phyloP scores from a whole-genome alignment of 2,888 invertebrate species.

The Neoitamus cyanurus region DNA sequence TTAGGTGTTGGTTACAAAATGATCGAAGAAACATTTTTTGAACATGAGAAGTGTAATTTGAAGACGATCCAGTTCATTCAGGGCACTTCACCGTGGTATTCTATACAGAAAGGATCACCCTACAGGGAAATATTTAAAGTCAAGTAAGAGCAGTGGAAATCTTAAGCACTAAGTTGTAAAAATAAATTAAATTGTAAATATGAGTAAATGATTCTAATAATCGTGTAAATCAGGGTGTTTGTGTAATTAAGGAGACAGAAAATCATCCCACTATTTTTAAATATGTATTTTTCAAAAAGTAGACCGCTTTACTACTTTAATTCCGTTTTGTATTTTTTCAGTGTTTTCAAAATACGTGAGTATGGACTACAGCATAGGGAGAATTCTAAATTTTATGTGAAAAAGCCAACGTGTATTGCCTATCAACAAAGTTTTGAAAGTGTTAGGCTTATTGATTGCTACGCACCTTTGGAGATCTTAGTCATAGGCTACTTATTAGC shows the following conservation, averaged over 20 bases:
- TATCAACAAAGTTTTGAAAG: slow-evolving; percentile 67
- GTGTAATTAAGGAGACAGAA: too few species aligned
- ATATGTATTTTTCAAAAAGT: too few species aligned
- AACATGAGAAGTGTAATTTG: slow-evolving; percentile 57
- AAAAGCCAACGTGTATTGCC: slow-evolving; percentile 66
- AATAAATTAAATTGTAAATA: too few species aligned
- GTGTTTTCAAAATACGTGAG: slow-evolving; percentile 66
- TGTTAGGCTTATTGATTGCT: slow-evolving; percentile 67
- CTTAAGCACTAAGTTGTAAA: background rate
- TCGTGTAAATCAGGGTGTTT: too few species aligned
- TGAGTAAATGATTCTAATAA: too few species aligned
- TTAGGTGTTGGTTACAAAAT: slow-evolving; percentile 52
- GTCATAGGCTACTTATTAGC: slow-evolving; percentile 43
- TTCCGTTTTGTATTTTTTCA: slow-evolving; percentile 54
- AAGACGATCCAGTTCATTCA: slow-evolving; percentile 59
- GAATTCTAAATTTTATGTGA: slow-evolving; percentile 66
- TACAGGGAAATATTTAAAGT: slow-evolving; percentile 64
- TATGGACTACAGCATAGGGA: slow-evolving; percentile 68
- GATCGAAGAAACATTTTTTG: slow-evolving; percentile 55
- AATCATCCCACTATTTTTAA: background rate
- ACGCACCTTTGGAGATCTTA: slow-evolving; percentile 57
- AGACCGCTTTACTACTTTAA: background rate
- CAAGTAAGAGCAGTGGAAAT: slow-evolving; percentile 57
- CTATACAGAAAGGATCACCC: slow-evolving; percentile 61
- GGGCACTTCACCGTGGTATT: slow-evolving; percentile 61